Conservation (phyloP, 2,888 invertebrate species). For the Arctia plantaginis region DNA sequence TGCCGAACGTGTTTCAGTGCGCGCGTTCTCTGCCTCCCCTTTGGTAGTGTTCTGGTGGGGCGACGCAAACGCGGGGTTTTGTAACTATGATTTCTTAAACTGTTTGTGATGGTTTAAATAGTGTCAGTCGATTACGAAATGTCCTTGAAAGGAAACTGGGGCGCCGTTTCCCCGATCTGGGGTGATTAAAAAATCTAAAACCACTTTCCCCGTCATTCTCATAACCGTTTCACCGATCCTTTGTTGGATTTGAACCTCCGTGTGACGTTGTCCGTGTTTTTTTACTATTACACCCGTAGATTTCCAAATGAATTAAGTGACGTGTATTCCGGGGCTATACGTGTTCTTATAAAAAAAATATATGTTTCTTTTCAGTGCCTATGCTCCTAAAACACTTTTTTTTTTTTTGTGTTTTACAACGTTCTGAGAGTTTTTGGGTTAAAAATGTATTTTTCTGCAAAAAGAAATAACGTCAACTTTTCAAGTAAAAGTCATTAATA, state of each 20-base stretch:
- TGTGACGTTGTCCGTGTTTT: slow-evolving; percentile 81
- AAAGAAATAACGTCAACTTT: slow-evolving; percentile 63
- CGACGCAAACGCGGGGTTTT: slow-evolving; percentile 73
- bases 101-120: slow-evolving; percentile 78
- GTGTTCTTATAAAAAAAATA: slow-evolving; percentile 34
- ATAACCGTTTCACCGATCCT: slow-evolving; percentile 73
- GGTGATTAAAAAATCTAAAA: slow-evolving; percentile 78
- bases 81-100: slow-evolving; percentile 78
- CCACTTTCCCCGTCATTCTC: slow-evolving; percentile 71
- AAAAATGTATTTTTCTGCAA: slow-evolving; percentile 36
- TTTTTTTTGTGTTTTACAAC: slow-evolving; percentile 14
- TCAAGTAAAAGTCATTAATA: slow-evolving; percentile 77
- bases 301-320: slow-evolving; percentile 65
- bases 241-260: slow-evolving; percentile 81
- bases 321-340: slow-evolving; percentile 56
- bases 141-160: slow-evolving; percentile 85
- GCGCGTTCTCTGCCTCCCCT: slow-evolving; percentile 85
- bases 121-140: slow-evolving; percentile 78
- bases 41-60: slow-evolving; percentile 83
- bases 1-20: slow-evolving; percentile 79
- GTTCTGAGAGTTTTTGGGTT: slow-evolving; percentile 41
- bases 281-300: slow-evolving; percentile 69
- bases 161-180: slow-evolving; percentile 85
- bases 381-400: background rate
- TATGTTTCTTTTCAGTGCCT: slow-evolving; percentile 23